Conservation (phyloP, 2,113 vertebrate genomes). For the Rhinoptilus africanus region DNA sequence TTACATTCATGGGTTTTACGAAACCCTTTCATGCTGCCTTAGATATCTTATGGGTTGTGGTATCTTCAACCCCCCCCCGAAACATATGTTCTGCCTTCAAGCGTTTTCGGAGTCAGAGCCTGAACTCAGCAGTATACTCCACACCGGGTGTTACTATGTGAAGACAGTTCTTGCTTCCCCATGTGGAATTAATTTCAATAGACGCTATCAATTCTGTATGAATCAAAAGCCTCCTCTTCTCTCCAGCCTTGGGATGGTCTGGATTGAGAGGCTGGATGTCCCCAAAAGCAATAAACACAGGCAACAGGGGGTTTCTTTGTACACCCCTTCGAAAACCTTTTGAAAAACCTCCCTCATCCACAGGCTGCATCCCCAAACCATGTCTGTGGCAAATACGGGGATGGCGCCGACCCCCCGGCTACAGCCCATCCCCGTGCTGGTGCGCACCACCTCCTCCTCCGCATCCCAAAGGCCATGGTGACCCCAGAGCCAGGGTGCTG, state of each 20-base stretch:
- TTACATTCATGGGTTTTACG: not conserved
- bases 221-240: not conserved
- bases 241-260: not conserved
- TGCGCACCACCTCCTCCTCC: not conserved
- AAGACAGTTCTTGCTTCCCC: not conserved
- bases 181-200: slow-evolving; percentile 30
- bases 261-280: not conserved
- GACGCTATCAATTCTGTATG: not conserved
- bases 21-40: not conserved
- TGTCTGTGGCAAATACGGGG: accelerated
- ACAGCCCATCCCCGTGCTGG: accelerated
- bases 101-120: not conserved
- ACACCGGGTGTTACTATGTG: not conserved
- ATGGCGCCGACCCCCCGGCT: accelerated
- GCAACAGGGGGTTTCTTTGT: not conserved
- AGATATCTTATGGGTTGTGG: not conserved
- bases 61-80: not conserved
- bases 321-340: not conserved
- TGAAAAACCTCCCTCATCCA: not conserved
- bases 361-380: not conserved
- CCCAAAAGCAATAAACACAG: not conserved
- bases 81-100: slow-evolving; percentile 23
- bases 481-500: not conserved
- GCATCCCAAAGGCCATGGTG: not conserved
- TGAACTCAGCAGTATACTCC: not conserved